Conservation (phyloP, 2,113 vertebrate species). For the Australoheros scitulus region DNA sequence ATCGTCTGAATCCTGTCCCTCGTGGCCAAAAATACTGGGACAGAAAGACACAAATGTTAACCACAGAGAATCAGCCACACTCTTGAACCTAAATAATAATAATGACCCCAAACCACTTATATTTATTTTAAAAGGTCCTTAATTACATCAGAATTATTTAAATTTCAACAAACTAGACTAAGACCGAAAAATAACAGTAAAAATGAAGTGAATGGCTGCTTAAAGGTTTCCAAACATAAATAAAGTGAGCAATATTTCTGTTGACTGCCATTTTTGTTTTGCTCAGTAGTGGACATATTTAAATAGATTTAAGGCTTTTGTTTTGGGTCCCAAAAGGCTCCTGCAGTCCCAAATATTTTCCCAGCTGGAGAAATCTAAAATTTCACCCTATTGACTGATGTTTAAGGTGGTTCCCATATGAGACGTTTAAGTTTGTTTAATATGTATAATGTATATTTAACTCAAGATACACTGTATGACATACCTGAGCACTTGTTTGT, state of each 20-base stretch:
- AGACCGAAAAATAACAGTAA: neutral
- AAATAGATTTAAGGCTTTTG: neutral
- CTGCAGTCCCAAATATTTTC: neutral
- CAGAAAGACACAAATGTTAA: neutral
- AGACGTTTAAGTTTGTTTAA: neutral
- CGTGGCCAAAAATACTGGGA: conserved; percentile 88
- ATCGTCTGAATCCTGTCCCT: conserved; percentile 83
- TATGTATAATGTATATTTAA: neutral
- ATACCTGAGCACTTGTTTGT: conserved; percentile 85
- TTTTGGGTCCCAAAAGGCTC: neutral
- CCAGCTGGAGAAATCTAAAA: neutral
- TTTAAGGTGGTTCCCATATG: neutral
- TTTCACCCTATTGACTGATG: neutral
- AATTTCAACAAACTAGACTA: neutral
- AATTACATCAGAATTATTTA: neutral
- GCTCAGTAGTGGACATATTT: neutral
- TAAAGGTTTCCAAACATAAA: neutral
- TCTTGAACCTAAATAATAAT: neutral
- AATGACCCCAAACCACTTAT: neutral
- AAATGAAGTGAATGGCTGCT: neutral
- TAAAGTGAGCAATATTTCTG: neutral
- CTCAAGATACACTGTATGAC: neutral
- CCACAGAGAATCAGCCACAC: neutral
- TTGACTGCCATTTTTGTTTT: neutral
- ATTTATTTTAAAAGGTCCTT: neutral